phyloP scores from a whole-genome alignment of 2,888 invertebrate species.

The Spilarctia lutea region DNA sequence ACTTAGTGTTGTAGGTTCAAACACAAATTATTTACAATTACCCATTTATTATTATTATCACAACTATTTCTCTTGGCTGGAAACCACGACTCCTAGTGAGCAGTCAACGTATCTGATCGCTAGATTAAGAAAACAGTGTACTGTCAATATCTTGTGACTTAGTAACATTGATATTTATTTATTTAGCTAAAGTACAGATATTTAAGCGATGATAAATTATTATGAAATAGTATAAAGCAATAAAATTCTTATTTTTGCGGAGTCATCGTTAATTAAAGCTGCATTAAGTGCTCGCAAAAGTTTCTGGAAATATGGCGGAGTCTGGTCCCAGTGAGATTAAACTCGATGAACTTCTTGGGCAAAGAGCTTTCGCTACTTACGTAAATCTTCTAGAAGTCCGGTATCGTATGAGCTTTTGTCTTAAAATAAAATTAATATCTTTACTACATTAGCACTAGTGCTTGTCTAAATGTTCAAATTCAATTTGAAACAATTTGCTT shows the following conservation, averaged over 20 bases:
- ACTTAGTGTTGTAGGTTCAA: no score
- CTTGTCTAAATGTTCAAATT: not conserved
- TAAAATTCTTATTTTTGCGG: not conserved
- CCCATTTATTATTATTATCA: no score
- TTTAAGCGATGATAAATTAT: not conserved
- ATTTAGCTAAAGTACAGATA: not conserved
- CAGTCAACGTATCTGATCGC: no score
- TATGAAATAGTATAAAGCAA: not conserved
- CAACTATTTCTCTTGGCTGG: no score
- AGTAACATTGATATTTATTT: not conserved
- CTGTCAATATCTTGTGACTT: not conserved
- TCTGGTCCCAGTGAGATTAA: not conserved
- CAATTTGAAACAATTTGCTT: not conserved
- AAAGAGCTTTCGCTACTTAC: not conserved
- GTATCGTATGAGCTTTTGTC: not conserved
- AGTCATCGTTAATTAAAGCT: not conserved
- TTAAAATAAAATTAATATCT: not conserved
- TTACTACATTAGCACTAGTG: not conserved
- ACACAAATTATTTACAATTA: no score
- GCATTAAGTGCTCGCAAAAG: not conserved
- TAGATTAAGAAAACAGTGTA: no score
- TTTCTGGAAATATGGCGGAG: not conserved
- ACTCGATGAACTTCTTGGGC: not conserved
- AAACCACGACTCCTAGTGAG: no score
- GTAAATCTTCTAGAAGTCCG: not conserved